These are phyloP conservation scores for human (Homo sapiens) DNA, from an alignment of 2,113 vertebrate species.

Conservation along the genomic window GRCh38 chr7:148854501-148855000, in stretches of 20 bases:
- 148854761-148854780: not conserved
- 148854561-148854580: not conserved
- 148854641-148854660: not conserved
- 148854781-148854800: not conserved
- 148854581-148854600: not conserved
- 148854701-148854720: not conserved
- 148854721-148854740: not conserved
- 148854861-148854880: slow-evolving; percentile 12
- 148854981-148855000: not conserved
- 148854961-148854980: slow-evolving; percentile 2
- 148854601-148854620: not conserved
- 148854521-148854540: not conserved
- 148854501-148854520: not conserved
- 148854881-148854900: not conserved
- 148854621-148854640: slow-evolving; percentile 15
- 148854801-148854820: not conserved
- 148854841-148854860: not conserved
- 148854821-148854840: not conserved
- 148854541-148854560: not conserved
- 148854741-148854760: not conserved
- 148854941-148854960: not conserved
- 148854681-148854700: not conserved
- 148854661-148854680: not conserved
- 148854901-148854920: not conserved
- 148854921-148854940: not conserved